These are phyloP conservation scores for Cygnus olor DNA, from an alignment of 2,797 vertebrate genomes.

Conservation along the genomic window DNA sequence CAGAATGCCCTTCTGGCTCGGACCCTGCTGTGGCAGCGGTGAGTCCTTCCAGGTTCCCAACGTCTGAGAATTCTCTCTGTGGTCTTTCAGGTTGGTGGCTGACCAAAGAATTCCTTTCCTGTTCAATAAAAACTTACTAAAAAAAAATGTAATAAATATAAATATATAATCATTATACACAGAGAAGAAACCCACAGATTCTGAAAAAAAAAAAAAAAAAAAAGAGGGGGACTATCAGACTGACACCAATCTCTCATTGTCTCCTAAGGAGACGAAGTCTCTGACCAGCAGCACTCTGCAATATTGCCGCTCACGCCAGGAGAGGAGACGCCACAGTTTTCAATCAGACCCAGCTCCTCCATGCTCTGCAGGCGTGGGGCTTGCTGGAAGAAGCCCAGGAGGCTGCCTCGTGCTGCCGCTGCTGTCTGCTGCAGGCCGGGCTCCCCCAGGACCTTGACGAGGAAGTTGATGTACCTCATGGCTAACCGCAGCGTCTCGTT, in stretches of 20 bases:
- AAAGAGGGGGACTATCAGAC: not conserved
- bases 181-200: not conserved
- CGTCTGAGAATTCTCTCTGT: not conserved
- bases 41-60: not conserved
- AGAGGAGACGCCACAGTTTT: constrained; percentile 84
- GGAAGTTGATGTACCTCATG: constrained; percentile 98
- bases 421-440: constrained; percentile 84
- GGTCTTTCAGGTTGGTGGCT: not conserved
- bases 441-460: constrained; percentile 91
- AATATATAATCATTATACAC: constrained; percentile 40
- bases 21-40: not conserved
- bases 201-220: not conserved
- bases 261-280: constrained; percentile 37
- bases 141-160: constrained; percentile 37
- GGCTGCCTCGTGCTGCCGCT: constrained; percentile 62
- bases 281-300: constrained; percentile 82
- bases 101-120: not conserved
- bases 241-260: not conserved
- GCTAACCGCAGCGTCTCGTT: constrained; percentile 96
- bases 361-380: constrained; percentile 60
- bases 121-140: constrained; percentile 17
- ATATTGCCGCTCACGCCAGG: constrained; percentile 84
- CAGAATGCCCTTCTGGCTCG: not conserved
- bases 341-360: constrained; percentile 79
- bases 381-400: constrained; percentile 78